These are phyloP conservation scores for Zeugodacus cucurbitae DNA, from an alignment of 1,140 invertebrate genomes.

Conservation along the genomic window DNA sequence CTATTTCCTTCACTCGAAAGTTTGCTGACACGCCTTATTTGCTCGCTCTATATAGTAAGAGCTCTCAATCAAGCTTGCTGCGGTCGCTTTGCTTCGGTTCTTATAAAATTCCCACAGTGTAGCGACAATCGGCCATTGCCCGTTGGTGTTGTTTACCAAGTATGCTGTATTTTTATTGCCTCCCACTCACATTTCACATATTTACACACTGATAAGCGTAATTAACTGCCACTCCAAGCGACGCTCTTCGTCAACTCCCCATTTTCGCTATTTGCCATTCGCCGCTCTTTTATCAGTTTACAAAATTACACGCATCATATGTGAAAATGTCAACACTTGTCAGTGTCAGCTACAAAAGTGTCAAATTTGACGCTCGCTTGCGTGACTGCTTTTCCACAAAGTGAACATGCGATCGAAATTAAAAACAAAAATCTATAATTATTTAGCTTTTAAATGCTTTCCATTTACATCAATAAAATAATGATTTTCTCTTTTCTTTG, in stretches of 20 bases:
- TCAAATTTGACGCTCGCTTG: background rate
- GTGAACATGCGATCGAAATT: background rate
- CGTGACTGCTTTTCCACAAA: background rate
- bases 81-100: no score
- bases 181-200: background rate
- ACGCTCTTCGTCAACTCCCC: background rate
- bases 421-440: no score
- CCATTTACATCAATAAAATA: background rate
- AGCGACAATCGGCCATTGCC: background rate
- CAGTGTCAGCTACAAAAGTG: background rate
- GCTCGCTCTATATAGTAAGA: no score
- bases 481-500: background rate
- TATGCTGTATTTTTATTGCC: background rate
- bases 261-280: background rate
- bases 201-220: conserved; percentile 18
- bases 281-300: background rate
- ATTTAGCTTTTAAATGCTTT: background rate
- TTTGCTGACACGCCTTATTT: no score
- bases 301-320: background rate
- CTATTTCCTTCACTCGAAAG: no score
- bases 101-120: background rate
- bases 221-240: background rate
- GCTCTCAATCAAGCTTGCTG: no score
- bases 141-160: background rate
- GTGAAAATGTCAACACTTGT: conserved; percentile 14